Base-by-base conservation (phyloP, 2,888 invertebrate genomes). In the Nemotelus pantherinus region DNA sequence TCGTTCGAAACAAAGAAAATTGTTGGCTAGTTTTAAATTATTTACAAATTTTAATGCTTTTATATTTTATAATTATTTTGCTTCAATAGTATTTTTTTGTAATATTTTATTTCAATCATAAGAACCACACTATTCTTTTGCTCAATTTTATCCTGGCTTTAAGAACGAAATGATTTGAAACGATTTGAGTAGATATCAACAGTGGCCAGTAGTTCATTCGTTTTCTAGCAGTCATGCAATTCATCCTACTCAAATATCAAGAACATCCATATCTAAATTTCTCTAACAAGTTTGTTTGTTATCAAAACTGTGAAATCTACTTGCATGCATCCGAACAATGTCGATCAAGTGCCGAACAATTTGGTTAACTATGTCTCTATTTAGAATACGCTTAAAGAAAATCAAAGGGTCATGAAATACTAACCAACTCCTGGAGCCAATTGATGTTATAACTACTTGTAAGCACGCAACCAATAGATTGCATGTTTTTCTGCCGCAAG, bases 331-430 rank as follows among this genome's bases (percentile, higher is more conserved):
- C 10, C 53, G 7, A 53, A 53, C 53, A 53, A 53, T 10, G 6
- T 53, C 10, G 53, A 53, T 10, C 7, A 53, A 53, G 53, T 7
- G 53, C 10, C 53, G 10, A 53, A 6, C 53, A 53, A 53, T 53
- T 53, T 53, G 53, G 53, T 7, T 53, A 53, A 53, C 53, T 53
- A 53, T 7, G 53, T 7, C 53, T 10, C 10, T 53, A 53, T 53
- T 53, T 53, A 53, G 53, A 53, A 7, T 53, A 10, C 10, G 53
- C 53, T 53, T 10, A 53, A 25, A 53, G 53, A 53, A 53, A 53
- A 53, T 53, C 53, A 53, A 53, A 53, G 53, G 53, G 53, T 53
- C 53, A 53, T 53, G 53, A 53, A 53, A 53, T 53, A 53, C 10
- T 6, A 53, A 53, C 7, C 10, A 53, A 10, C 25, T 6, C 53